phyloP scores from a whole-genome alignment of 2,888 invertebrate species.

The Noctuana brunneofusca region DNA sequence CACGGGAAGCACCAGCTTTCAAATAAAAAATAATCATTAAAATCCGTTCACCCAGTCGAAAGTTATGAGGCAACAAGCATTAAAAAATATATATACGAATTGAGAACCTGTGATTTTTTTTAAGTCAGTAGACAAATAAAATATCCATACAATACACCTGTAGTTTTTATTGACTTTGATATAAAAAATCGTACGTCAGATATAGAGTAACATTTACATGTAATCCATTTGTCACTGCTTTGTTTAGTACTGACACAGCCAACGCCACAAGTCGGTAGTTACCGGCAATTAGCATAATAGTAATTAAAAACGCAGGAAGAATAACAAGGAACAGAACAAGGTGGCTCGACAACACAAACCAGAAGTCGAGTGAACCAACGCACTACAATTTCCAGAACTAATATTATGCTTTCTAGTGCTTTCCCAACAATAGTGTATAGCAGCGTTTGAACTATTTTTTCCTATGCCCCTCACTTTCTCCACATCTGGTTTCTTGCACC shows the following conservation, averaged over 20 bases:
- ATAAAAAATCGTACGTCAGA: too few relatives aligned
- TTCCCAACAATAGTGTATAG: constrained; percentile 31
- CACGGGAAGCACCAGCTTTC: too few relatives aligned
- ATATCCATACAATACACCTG: too few relatives aligned
- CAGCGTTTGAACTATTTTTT: constrained; percentile 32
- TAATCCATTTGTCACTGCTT: not conserved
- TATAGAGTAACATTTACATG: too few relatives aligned
- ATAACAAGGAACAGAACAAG: constrained; percentile 14
- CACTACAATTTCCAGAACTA: constrained; percentile 30
- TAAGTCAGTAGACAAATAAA: too few relatives aligned
- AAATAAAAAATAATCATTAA: too few relatives aligned
- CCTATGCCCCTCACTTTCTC: constrained; percentile 44
- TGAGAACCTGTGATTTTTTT: too few relatives aligned
- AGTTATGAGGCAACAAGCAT: too few relatives aligned
- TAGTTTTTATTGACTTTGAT: too few relatives aligned
- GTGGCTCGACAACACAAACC: constrained; percentile 14
- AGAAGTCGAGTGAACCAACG: constrained; percentile 15
- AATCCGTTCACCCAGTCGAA: too few relatives aligned
- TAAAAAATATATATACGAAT: too few relatives aligned
- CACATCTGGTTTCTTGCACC: constrained; percentile 46
- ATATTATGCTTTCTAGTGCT: constrained; percentile 33
- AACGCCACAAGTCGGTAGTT: constrained; percentile 8
- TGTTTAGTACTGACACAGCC: not conserved
- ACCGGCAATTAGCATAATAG: constrained; percentile 10
- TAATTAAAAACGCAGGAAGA: constrained; percentile 22